Percentiles rank a stretch among this genome's conserved stretches.
Evolutionary conservation across 1,140 invertebrate species (phyloP).

Genomic region (Heliconius nattereri): DNA sequence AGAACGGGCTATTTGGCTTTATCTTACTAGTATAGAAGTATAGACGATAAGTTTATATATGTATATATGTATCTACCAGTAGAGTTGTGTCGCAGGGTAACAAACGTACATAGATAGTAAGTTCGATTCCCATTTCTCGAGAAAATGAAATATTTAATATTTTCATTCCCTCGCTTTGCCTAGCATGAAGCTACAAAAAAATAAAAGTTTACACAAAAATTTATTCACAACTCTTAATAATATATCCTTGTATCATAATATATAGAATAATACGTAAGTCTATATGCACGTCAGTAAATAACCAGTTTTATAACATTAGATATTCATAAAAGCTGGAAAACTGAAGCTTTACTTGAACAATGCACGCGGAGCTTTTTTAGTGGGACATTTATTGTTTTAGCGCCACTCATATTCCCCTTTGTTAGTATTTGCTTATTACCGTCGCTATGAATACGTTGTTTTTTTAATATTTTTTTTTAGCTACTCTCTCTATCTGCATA

Average conservation of each 20-base stretch:
- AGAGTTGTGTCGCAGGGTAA: no score
- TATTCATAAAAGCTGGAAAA: conserved; percentile 32
- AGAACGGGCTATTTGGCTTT: neutral
- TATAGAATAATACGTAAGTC: neutral
- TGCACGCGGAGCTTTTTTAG: conserved; percentile 32
- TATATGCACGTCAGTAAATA: neutral
- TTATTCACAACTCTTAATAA: no score
- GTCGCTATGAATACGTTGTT: conserved; percentile 49
- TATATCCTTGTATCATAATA: neutral
- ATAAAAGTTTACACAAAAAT: no score
- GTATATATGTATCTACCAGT: no score
- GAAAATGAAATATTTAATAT: no score
- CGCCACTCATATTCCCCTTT: conserved; percentile 62
- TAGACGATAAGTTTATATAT: no score
- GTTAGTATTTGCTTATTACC: conserved; percentile 55
- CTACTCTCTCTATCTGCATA: neutral
- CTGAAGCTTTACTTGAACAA: conserved; percentile 26
- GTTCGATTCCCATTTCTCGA: no score
- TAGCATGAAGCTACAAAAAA: neutral
- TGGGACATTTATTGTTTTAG: conserved; percentile 63
- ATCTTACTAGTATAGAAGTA: no score
- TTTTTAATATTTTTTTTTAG: neutral
- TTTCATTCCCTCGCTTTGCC: no score
- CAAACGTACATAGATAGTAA: no score
- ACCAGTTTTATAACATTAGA: conserved; percentile 22